Percentiles rank a stretch among this genome's conserved stretches.
phyloP scores from a whole-genome alignment of 2,797 vertebrate genomes.

The Fratercula arctica region DNA sequence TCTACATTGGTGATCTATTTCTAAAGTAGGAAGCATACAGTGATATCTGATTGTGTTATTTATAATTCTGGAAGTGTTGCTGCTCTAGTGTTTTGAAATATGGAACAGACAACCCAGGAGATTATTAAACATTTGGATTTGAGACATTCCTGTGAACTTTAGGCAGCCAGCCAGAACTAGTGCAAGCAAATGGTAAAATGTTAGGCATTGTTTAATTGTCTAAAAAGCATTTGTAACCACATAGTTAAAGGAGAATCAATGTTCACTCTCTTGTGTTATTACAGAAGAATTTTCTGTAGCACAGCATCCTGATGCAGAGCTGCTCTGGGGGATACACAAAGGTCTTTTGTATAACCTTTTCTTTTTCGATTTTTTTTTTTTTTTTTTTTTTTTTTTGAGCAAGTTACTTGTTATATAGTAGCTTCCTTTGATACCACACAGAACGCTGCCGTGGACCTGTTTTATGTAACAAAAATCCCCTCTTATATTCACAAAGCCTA shows the following conservation, averaged over 20 bases:
- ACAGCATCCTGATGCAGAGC: neutral
- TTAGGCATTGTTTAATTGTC: slow-evolving; percentile 43
- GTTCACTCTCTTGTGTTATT: neutral
- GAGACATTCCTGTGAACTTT: slow-evolving; percentile 21
- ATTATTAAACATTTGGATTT: slow-evolving; percentile 60
- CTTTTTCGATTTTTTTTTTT: too few relatives aligned
- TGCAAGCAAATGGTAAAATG: slow-evolving; percentile 40
- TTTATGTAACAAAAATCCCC: neutral
- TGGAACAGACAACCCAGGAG: slow-evolving; percentile 26
- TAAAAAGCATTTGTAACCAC: slow-evolving; percentile 48
- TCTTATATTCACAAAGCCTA: neutral
- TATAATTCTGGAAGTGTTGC: slow-evolving; percentile 31
- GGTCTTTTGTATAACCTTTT: neutral
- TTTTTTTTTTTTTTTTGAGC: neutral
- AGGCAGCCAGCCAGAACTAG: slow-evolving; percentile 36
- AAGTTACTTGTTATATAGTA: neutral
- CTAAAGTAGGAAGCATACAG: slow-evolving; percentile 19
- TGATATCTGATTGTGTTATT: slow-evolving; percentile 4
- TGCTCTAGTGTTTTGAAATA: slow-evolving; percentile 55
- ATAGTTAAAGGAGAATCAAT: slow-evolving; percentile 42
- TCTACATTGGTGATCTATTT: slow-evolving; percentile 16
- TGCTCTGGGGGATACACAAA: neutral
- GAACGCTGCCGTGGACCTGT: neutral
- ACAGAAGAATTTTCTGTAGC: slow-evolving; percentile 1
- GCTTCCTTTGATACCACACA: neutral